Evolutionary conservation across 2,113 vertebrate species (phyloP).

Genomic region (Eurypyga helias): DNA sequence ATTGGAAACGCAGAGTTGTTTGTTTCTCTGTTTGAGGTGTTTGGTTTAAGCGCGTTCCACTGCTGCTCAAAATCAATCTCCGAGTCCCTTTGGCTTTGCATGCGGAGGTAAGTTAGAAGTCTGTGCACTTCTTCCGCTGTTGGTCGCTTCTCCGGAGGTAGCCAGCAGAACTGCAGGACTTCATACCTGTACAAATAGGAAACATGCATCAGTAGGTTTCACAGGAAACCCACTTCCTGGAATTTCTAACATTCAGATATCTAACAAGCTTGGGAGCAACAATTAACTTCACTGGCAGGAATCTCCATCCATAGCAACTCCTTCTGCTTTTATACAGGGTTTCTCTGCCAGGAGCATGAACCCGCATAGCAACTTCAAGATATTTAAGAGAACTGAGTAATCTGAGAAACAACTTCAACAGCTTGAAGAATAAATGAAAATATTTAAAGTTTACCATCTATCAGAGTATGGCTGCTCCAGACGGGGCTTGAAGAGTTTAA

Average conservation of each 20-base stretch:
- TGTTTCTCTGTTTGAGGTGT: slow-evolving; percentile 80
- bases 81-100: slow-evolving; percentile 93
- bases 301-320: neutral
- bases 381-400: neutral
- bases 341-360: neutral
- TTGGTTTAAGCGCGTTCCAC: slow-evolving; percentile 93
- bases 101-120: slow-evolving; percentile 90
- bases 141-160: slow-evolving; percentile 89
- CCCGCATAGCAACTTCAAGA: neutral
- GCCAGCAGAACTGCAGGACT: slow-evolving; percentile 95
- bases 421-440: slow-evolving; percentile 41
- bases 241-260: neutral
- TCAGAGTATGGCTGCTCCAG: slow-evolving; percentile 84
- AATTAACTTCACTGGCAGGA: neutral
- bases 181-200: slow-evolving; percentile 84
- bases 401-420: neutral
- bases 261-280: neutral
- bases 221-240: neutral
- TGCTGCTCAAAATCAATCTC: slow-evolving; percentile 94
- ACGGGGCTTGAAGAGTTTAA: slow-evolving; percentile 87
- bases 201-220: neutral
- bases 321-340: neutral
- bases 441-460: slow-evolving; percentile 84
- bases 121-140: slow-evolving; percentile 94
- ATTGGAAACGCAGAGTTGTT: slow-evolving; percentile 93